These are phyloP conservation scores for Caenorhabditis sulstoni DNA, from an alignment of 2,888 invertebrate species.

Conservation along the genomic window DNA sequence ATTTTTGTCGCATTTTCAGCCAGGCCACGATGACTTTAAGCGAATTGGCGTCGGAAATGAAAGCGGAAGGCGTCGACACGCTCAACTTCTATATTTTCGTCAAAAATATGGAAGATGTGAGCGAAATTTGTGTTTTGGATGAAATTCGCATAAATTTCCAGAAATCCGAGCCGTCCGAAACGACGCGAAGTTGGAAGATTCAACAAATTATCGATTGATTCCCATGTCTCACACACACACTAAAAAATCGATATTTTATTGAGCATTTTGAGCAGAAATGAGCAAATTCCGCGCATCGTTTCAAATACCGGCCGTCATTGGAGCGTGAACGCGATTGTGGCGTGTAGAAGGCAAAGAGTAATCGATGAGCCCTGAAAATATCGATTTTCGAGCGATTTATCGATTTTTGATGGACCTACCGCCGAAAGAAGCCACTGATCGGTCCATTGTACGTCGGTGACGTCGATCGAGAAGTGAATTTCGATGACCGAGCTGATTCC, in stretches of 20 bases:
- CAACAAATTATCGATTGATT: not conserved
- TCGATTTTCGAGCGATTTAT: too few relatives aligned
- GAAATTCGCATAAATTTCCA: not conserved
- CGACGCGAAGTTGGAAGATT: too few relatives aligned
- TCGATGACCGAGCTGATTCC: conserved; percentile 77
- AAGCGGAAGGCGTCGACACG: conserved; percentile 13
- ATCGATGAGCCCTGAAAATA: conserved; percentile 70
- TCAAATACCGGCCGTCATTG: conserved; percentile 64
- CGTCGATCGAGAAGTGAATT: conserved; percentile 76
- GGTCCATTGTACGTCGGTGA: conserved; percentile 69
- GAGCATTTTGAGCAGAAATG: not conserved
- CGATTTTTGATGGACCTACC: conserved; percentile 39
- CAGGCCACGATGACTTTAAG: conserved; percentile 10
- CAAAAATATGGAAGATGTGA: conserved; percentile 37
- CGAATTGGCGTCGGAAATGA: conserved; percentile 6
- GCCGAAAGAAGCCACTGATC: conserved; percentile 74
- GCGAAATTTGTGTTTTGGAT: not conserved
- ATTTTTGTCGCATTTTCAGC: too few relatives aligned
- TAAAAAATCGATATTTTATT: too few relatives aligned
- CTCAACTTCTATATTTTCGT: conserved; percentile 32
- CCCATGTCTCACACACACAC: too few relatives aligned
- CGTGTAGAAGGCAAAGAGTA: conserved; percentile 73
- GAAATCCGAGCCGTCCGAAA: too few relatives aligned
- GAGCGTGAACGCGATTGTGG: conserved; percentile 72
- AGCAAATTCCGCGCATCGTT: conserved; percentile 1